phyloP scores from a whole-genome alignment of 2,888 invertebrate genomes.

The Heliconius erato region DNA sequence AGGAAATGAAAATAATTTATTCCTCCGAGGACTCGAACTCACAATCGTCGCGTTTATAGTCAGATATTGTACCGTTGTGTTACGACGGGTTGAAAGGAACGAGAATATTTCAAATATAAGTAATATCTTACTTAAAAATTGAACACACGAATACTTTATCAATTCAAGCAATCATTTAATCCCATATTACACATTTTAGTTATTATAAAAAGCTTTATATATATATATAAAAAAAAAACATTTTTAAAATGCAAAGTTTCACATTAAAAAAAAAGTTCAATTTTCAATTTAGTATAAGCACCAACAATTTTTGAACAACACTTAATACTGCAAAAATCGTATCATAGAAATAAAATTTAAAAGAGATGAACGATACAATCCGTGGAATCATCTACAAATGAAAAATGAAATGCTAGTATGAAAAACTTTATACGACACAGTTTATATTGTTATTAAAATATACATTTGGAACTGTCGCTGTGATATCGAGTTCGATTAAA shows the following conservation, averaged over 20 bases:
- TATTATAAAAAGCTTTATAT: too few relatives aligned
- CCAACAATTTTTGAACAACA: background rate
- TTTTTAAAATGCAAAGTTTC: background rate
- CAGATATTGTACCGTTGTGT: too few relatives aligned
- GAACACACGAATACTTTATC: too few relatives aligned
- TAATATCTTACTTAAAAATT: too few relatives aligned
- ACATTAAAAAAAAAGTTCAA: background rate
- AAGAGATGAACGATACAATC: conserved; percentile 27
- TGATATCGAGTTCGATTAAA: conserved; percentile 54
- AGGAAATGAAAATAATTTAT: too few relatives aligned
- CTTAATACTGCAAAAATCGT: conserved; percentile 29
- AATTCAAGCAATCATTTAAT: too few relatives aligned
- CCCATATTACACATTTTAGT: too few relatives aligned
- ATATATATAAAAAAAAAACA: too few relatives aligned
- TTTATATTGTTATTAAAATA: conserved; percentile 54
- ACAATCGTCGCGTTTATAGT: too few relatives aligned
- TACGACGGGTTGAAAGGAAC: too few relatives aligned
- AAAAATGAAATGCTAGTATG: conserved; percentile 40
- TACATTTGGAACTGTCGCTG: conserved; percentile 52
- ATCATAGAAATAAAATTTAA: conserved; percentile 32
- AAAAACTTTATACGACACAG: conserved; percentile 36
- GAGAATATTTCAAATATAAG: too few relatives aligned
- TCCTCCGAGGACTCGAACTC: too few relatives aligned
- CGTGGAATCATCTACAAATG: conserved; percentile 26
- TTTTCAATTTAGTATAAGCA: conserved; percentile 3